A percentile compares a stretch with the other conserved stretches of the same genome.
These are phyloP conservation scores for Chaetorhynchus papuensis DNA, from an alignment of 2,113 vertebrate genomes.

Conservation along the genomic window DNA sequence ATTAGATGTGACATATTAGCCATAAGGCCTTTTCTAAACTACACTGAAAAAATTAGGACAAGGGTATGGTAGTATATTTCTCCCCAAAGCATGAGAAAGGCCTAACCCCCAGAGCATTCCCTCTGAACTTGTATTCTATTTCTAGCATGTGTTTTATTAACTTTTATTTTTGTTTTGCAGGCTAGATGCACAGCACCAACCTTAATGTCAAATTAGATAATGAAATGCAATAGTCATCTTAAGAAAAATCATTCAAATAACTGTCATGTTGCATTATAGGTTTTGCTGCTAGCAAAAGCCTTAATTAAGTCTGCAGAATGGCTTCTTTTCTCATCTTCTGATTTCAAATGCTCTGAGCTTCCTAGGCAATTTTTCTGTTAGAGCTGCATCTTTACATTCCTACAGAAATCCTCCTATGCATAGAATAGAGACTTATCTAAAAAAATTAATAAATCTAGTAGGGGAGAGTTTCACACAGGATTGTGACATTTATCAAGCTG, in stretches of 20 bases:
- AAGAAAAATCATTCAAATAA: constrained; percentile 57
- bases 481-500: not conserved
- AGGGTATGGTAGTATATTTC: constrained; percentile 48
- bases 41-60: constrained; percentile 62
- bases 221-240: constrained; percentile 58
- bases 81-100: constrained; percentile 36
- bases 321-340: constrained; percentile 34
- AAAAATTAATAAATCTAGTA: not conserved
- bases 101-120: constrained; percentile 28
- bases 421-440: not conserved
- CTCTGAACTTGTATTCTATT: constrained; percentile 54
- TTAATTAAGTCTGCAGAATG: constrained; percentile 53
- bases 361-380: constrained; percentile 17
- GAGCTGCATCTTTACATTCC: not conserved
- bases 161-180: constrained; percentile 67
- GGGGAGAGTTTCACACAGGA: not conserved
- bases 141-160: constrained; percentile 63
- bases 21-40: constrained; percentile 62
- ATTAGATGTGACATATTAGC: constrained; percentile 66
- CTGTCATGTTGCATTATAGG: constrained; percentile 53
- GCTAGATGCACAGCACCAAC: constrained; percentile 58
- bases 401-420: not conserved
- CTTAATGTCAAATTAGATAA: constrained; percentile 70
- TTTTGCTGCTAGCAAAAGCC: constrained; percentile 40
- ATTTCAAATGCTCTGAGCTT: constrained; percentile 32